phyloP scores from a whole-genome alignment of 92 coral and sea anemone genomes.

The Hydrozoanthus gracilis region DNA sequence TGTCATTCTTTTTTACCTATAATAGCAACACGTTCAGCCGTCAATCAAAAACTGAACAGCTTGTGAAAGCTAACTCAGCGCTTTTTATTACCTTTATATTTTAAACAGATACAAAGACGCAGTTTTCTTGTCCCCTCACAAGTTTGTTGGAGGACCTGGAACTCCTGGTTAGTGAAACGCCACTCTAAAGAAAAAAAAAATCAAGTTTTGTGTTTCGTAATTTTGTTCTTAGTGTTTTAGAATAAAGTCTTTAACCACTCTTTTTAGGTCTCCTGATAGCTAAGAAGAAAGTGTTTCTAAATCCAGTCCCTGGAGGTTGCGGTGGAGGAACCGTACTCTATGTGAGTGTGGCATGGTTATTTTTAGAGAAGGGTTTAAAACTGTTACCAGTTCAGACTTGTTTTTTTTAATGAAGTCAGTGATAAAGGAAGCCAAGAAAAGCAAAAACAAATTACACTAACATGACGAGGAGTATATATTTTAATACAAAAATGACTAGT shows the following conservation, averaged over 20 bases:
- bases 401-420: too few relatives aligned
- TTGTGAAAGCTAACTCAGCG: too few relatives aligned
- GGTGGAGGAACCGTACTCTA: constrained; percentile 89
- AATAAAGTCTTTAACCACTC: not conserved
- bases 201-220: not conserved
- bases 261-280: constrained; percentile 72
- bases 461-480: too few relatives aligned
- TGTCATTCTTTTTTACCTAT: too few relatives aligned
- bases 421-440: too few relatives aligned
- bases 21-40: too few relatives aligned
- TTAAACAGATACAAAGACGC: constrained; percentile 74
- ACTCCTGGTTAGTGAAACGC: constrained; percentile 68
- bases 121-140: constrained; percentile 85
- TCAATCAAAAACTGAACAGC: too few relatives aligned
- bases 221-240: not conserved
- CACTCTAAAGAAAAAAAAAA: not conserved
- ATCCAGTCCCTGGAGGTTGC: constrained; percentile 86
- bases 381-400: too few relatives aligned
- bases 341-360: constrained; percentile 56
- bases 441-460: too few relatives aligned
- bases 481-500: too few relatives aligned
- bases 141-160: constrained; percentile 89
- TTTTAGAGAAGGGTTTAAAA: too few relatives aligned
- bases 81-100: not conserved
- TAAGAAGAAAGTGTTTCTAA: constrained; percentile 71